phyloP scores from a whole-genome alignment of 2,888 invertebrate genomes.

The Drosophila neutralis region DNA sequence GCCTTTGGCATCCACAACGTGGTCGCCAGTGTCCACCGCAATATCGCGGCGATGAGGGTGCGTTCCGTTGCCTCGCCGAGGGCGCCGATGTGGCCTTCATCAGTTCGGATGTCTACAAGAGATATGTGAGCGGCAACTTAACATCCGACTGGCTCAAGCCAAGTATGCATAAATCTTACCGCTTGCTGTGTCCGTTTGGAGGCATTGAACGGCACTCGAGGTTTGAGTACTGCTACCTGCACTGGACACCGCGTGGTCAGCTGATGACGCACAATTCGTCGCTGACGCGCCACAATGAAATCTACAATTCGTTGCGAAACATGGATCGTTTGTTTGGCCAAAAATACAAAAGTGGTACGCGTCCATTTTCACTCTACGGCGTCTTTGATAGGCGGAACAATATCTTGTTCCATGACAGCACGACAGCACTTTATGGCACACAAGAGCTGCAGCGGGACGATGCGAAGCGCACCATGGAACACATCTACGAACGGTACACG shows the following conservation, averaged over 20 bases:
- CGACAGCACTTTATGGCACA: conserved; percentile 79
- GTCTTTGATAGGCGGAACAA: conserved; percentile 88
- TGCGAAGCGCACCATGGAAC: conserved; percentile 81
- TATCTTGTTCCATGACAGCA: conserved; percentile 87
- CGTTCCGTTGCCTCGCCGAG: conserved; percentile 88
- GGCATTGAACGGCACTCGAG: conserved; percentile 73
- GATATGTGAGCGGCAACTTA: conserved; percentile 87
- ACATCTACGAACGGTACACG: conserved; percentile 79
- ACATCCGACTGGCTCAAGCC: conserved; percentile 85
- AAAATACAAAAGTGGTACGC: conserved; percentile 86
- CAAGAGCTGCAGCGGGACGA: conserved; percentile 78
- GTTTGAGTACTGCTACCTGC: conserved; percentile 87
- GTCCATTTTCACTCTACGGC: conserved; percentile 90
- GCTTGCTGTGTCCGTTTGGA: conserved; percentile 87
- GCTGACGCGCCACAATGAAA: conserved; percentile 88
- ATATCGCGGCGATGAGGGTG: conserved; percentile 87
- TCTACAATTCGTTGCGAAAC: conserved; percentile 89
- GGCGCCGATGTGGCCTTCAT: conserved; percentile 93
- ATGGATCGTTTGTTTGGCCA: conserved; percentile 90
- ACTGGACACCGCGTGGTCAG: conserved; percentile 90
- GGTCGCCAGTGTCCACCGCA: conserved; percentile 84
- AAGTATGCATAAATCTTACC: conserved; percentile 85
- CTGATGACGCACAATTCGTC: conserved; percentile 87
- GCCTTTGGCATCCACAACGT: conserved; percentile 85
- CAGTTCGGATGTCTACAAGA: conserved; percentile 87